phyloP scores from a whole-genome alignment of 2,888 invertebrate genomes.

The Campaea margaritaria region DNA sequence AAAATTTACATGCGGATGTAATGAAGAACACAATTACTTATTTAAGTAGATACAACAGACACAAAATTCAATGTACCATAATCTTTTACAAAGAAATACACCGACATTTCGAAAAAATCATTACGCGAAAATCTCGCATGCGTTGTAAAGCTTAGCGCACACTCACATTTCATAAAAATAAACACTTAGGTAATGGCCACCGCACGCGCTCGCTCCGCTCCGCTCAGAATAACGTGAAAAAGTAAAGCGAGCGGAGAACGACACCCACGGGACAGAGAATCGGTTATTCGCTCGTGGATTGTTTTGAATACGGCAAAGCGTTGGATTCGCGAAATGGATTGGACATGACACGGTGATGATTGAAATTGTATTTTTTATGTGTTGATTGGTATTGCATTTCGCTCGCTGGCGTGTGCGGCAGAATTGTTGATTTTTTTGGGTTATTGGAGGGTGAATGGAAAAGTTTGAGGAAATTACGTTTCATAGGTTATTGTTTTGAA shows the following conservation, averaged over 20 bases:
- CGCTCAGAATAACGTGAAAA: constrained; percentile 65
- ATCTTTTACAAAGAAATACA: constrained; percentile 26
- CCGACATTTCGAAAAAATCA: constrained; percentile 48
- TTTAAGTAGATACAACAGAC: background rate
- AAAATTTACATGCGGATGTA: background rate
- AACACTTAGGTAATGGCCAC: constrained; percentile 79
- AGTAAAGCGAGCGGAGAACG: constrained; percentile 77
- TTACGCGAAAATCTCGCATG: constrained; percentile 59
- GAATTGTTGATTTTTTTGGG: constrained; percentile 6
- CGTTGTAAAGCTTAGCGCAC: constrained; percentile 59
- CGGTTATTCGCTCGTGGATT: constrained; percentile 81
- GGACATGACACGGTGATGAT: constrained; percentile 42
- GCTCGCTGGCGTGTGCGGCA: constrained; percentile 10
- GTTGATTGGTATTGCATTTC: constrained; percentile 41
- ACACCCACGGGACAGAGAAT: constrained; percentile 75
- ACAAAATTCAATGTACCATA: background rate
- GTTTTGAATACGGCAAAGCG: constrained; percentile 72
- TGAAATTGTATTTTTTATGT: constrained; percentile 36
- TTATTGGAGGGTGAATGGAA: constrained; percentile 17
- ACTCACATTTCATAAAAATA: constrained; percentile 76
- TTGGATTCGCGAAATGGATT: constrained; percentile 53
- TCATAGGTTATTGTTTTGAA: background rate
- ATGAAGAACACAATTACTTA: background rate
- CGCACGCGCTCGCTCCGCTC: constrained; percentile 51
- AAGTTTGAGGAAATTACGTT: background rate